Base-by-base conservation (phyloP, 2,113 vertebrate genomes). In the Rafetus swinhoei region DNA sequence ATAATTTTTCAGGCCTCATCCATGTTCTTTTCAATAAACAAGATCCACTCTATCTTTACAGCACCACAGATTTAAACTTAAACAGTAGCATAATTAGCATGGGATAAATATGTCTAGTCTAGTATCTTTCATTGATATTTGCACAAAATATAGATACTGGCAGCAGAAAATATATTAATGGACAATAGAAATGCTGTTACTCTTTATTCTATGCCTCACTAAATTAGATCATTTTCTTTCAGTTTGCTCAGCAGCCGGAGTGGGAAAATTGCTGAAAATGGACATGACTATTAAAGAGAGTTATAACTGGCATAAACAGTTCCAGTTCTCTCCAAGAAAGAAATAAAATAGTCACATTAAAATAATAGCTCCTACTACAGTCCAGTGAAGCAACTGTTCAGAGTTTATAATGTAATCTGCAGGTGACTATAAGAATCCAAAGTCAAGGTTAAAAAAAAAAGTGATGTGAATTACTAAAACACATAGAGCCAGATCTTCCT, bases 231-330 rank as follows among this genome's bases (percentile, higher is more conserved):
- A 91, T 87, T 93, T 95, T 56, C 35, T 92, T 82, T 88, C 53
- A 7, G 52, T 91, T 93, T 96, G 56, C 84, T 84, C 52, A 74
- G 60, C 55, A 89, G 45, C 59, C 65, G 7, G 24, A 93, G 81
- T 4, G 50, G 79, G 82, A 85, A 94, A 91, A 95, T 60, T n/a
- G 55, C 84, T 85, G 89, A 84, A 96, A 96, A 86, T 76, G 82
- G 89, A 87, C 91, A 88, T 39, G 90, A 81, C 72, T 93, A 86
- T 96, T 93, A 94, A 93, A 92, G 79, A 92, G 89, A 95, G 85
- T 93, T 93, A 94, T 76, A 76, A 81, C 25, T 87, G 92, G 35
- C 35, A 83, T 79, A 88, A 96, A 91, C 4, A 5, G 82, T 19
- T 85, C 56, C 65, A 35, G 9, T 35, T 72, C n/a, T 35, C n/a